Base-by-base conservation (phyloP, 2,113 vertebrate genomes). In the Tragelaphus buxtoni region DNA sequence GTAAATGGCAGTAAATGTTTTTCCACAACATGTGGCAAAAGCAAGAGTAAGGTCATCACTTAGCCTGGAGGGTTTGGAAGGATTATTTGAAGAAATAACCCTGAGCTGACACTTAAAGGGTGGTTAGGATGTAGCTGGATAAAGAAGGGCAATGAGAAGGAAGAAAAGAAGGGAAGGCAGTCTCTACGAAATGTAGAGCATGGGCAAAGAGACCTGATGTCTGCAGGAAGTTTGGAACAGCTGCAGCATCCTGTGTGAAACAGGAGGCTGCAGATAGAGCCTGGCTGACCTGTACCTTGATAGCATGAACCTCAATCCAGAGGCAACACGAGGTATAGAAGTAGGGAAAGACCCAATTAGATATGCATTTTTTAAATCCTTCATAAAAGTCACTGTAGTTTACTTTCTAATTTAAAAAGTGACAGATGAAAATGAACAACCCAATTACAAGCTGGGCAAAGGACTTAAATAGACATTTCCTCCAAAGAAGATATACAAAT, bases 381-480 rank as follows among this genome's bases (percentile, higher is more conserved):
- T 2, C 12, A 20, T 53, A 77, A 84, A 95, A 97, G 69, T 86
- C 84, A 81, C 7, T 84, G 42, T 42, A 60, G n/a, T 87, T 84
- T 95, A 49, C 80, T 96, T 94, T 94, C 47, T 84, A 56, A 88
- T 84, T 94, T 80, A 61, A 92, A 87, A 88, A 74, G 61, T 83
- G 93, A 56, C 12, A 72, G 24, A 81, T 82, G 51, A 90, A 86
- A 96, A 88, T 56, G 42, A 95, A 53, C 55, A 97, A 69, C 17
- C 55, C 30, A 42, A 69, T 74, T 85, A 83, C 77, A 86, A 69
- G 35, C 26, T 80, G 74, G 30, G 17, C 74, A 79, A 90, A 58
- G 13, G 45, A 51, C 18, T 63, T 83, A 7, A 13, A n/a, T 35
- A 93, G 87, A 83, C 80, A 90, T 65, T 69, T 69, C 96, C 61